phyloP scores from a whole-genome alignment of 1,140 invertebrate genomes.

The Drosophila rufa region DNA sequence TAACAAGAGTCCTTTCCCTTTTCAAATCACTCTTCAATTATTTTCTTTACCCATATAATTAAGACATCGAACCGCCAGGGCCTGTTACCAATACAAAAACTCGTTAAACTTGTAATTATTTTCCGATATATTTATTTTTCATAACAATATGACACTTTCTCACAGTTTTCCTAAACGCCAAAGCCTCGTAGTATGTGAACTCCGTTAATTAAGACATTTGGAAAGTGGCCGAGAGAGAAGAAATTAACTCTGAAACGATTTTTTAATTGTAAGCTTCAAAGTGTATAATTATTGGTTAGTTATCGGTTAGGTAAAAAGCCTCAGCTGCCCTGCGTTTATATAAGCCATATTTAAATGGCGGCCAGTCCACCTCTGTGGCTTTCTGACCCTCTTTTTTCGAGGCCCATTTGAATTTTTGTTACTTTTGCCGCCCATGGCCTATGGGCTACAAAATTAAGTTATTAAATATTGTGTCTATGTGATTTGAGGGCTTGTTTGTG shows the following conservation, averaged over 20 bases:
- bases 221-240: slow-evolving; percentile 57
- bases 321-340: slow-evolving; percentile 49
- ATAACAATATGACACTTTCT: slow-evolving; percentile 77
- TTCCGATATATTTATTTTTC: slow-evolving; percentile 55
- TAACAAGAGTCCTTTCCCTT: not conserved
- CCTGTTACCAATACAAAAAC: slow-evolving; percentile 14
- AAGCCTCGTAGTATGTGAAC: slow-evolving; percentile 1
- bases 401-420: slow-evolving; percentile 43
- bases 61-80: not conserved
- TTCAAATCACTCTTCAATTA: not conserved
- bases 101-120: slow-evolving; percentile 43
- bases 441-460: slow-evolving; percentile 73
- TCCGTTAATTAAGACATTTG: slow-evolving; percentile 74
- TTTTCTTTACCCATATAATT: not conserved
- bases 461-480: slow-evolving; percentile 54
- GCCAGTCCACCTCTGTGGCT: slow-evolving; percentile 14
- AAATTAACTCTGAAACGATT: slow-evolving; percentile 60
- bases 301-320: slow-evolving; percentile 70
- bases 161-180: slow-evolving; percentile 45
- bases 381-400: slow-evolving; percentile 26
- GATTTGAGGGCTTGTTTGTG: slow-evolving; percentile 21
- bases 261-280: slow-evolving; percentile 73
- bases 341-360: slow-evolving; percentile 74
- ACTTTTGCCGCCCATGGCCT: slow-evolving; percentile 47
- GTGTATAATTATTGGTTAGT: slow-evolving; percentile 77